Evolutionary conservation across 2,888 invertebrate genomes (phyloP), one percentile per base, ranked within the genome.

Genomic region (Lycia hirtaria): DNA sequence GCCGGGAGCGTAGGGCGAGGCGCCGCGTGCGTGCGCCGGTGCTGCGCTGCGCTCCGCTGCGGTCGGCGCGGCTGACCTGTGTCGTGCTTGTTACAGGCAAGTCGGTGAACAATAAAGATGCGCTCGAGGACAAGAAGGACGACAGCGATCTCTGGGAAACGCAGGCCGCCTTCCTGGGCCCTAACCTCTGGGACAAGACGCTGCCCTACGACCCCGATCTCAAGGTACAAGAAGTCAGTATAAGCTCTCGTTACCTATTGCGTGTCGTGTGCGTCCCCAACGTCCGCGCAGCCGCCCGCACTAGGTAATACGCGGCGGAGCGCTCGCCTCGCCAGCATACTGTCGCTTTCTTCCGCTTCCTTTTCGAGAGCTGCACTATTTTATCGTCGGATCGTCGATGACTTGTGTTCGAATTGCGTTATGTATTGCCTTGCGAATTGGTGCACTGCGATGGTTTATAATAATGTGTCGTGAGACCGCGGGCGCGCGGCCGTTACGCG

Each of bases 121-220:
- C 93, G 71, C 83, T 91, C 72, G 94, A 94, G 70, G 95, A 95
- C 85, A 94, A 93, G 81, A 96, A 96, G 88, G 96, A 96, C 87
- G 96, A 96, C 88, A 96, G 94, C 76, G 96, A 96, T 91, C 94
- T 97, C 70, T 97, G 97, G 96, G 97, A 98, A 93, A 97, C 97
- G 82, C 97, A 97, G 89, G 96, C 98, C 71, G 98, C 98, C 85
- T 98, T 98, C 93, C 95, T 98, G 77, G 98, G 98, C 65, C 98
- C 98, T 68, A 98, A 97, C 88, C 93, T 98, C 65, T 98, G 98
- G 98, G 98, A 98, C 93, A 98, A 98, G 92, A 96, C 97, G 75
- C 93, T 96, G 81, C 95, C 96, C 77, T 97, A 97, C 87, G 97
- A 97, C 93, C 96, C 97, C 87, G 97, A 98, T 94, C 97, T 98